Base-by-base conservation (phyloP, 2,113 vertebrate species). In the Heterochromis multidens region DNA sequence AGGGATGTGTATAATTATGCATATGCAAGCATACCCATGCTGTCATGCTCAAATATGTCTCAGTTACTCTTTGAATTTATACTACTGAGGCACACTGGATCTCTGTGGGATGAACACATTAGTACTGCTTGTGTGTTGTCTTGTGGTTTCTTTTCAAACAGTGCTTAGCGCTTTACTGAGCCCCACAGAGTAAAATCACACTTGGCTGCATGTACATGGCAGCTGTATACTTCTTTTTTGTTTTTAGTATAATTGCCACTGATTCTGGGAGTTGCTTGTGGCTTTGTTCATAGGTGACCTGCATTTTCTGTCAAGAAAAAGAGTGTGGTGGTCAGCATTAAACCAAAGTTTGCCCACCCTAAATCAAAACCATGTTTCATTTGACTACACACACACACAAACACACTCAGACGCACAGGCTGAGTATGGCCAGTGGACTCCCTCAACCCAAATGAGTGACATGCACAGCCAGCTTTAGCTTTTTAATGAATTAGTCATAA, bases 401-500 rank as follows among this genome's bases (percentile, higher is more conserved):
- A 16, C 7, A 54, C 52, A 54, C 52, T 21, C n/a, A 62, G 27
- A 23, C 76, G 49, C 23, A 35, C 17, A 78, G 5, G 27, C 62
- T 58, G 31, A 76, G 57, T 49, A 70, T 61, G 37, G 56, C 85
- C 63, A 84, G 63, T 60, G 82, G 52, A 70, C 81, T 87, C 87
- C 79, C 29, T 90, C 81, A 63, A 79, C 78, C 78, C 84, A 81
- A 89, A 82, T 94, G 91, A 93, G 63, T 91, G 91, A 92, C 88
- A 91, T 87, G 90, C 90, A 74, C 70, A 84, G 70, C 65, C 91
- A 90, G 70, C 88, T 91, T 90, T 52, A 70, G 83, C 81, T 89
- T 92, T 90, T 90, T 91, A 93, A 94, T 94, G 93, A 95, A 95
- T 95, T 93, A 93, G 91, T 93, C 94, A 95, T 92, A 89, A 86